Conservation (phyloP, 1,140 invertebrate species). For the Drosophila busckii region DNA sequence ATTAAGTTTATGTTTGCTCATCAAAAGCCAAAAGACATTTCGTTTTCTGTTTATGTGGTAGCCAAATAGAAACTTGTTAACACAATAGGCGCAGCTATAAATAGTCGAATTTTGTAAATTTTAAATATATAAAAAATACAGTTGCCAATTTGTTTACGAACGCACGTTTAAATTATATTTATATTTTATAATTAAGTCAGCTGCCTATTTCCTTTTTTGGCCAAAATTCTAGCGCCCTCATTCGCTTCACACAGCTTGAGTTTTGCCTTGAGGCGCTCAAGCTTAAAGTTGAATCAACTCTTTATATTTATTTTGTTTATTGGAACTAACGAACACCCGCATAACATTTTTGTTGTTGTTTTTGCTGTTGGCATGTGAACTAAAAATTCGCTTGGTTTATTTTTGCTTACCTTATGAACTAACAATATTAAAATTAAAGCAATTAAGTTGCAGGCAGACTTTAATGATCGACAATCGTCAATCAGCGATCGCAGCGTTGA, state of each 20-base stretch:
- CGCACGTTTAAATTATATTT: no score
- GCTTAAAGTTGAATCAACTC: conserved; percentile 48
- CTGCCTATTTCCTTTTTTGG: no score
- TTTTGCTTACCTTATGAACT: conserved; percentile 70
- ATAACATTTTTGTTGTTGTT: conserved; percentile 40
- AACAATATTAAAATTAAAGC: conserved; percentile 76
- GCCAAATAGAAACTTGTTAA: no score
- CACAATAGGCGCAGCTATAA: no score
- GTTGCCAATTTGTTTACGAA: no score
- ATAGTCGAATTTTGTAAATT: no score
- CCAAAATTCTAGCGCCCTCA: no score
- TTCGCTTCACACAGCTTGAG: not conserved
- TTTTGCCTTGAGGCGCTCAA: conserved; percentile 30
- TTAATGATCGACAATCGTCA: conserved; percentile 70
- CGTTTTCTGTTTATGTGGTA: not conserved
- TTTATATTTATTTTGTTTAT: not conserved
- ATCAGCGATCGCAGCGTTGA: conserved; percentile 38
- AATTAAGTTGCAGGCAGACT: conserved; percentile 77
- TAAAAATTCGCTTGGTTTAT: conserved; percentile 13
- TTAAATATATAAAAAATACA: no score
- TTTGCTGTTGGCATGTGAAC: conserved; percentile 28
- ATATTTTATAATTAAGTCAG: no score
- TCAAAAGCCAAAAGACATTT: conserved; percentile 1
- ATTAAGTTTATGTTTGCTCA: not conserved
- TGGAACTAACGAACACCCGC: conserved; percentile 57